Evolutionary conservation across 2,797 vertebrate species (phyloP), one percentile per base, ranked within the genome.

Genomic region (Vespertilio murinus): DNA sequence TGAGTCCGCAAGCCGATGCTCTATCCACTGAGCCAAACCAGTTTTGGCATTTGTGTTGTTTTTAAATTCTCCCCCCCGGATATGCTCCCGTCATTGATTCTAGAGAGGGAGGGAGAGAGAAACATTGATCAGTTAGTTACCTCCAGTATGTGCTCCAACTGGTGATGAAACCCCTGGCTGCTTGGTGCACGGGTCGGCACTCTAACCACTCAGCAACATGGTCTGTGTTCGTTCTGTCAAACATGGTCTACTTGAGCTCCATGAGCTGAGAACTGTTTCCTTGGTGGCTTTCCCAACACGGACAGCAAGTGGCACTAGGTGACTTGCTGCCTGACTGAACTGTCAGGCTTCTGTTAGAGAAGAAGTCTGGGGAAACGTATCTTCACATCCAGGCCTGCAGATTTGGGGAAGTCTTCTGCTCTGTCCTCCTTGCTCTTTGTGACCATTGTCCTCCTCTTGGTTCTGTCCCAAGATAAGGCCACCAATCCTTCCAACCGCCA

Each of bases 401-500:
- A 45, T 16, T 61, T 52, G 49, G 38, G 22, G 69, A 22, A 30
- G 16, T 33, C 22, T 73, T 25, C 28, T 56, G 23, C 23, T 73
- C 2, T 69, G 42, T 89, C 65, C 33, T 89, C 73, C 7, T 30
- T 54, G 17, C 28, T 73, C 33, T 64, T 87, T 5, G 0, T 94
- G 79, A 78, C 56, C 52, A 6, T n/a, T 30, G 16, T 59, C 47
- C 1, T 78, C 2, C 91, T 95, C 65, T 97, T 77, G 97, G 85
- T 97, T 91, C 49, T 97, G 90, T 75, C 83, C 54, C 59, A 97
- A 99, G 99, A 99, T 98, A 99, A 99, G 98, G 99, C 99, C 97
- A 99, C 99, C 92, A 99, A 98, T 96, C 99, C 99, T 14, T 99
- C 98, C 92, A 99, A 99, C 98, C 98, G 99, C 84, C 98, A 99